Evolutionary conservation across 35 echinoderm and acorn worm species (phyloP), one percentile per base, ranked within the genome.

Genomic region (Apostichopus japonicus): DNA sequence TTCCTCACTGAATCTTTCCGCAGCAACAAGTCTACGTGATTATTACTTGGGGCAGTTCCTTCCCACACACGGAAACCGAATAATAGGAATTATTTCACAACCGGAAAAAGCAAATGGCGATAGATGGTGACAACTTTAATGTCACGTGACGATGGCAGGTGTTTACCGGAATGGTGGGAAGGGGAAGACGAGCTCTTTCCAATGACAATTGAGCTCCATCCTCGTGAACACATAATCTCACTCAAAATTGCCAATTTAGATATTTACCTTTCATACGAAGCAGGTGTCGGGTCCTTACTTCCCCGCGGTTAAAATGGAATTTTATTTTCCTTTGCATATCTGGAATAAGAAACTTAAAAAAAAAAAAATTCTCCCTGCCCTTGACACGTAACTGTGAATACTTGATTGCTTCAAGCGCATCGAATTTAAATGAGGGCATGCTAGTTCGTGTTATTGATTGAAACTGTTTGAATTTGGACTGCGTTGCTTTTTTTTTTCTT

Each of bases 341-440:
- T 23, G 14, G 54, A 57, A 22, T n/a, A 21, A 84, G 81, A 83
- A 54, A 83, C 44, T 44, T 8, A 61, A 61, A 61, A 61, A 10
- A 61, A 8, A 61, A 59, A 7, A 22, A 6, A 84, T 84, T 84
- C 57, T 57, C 16, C 6, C 7, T 84, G 81, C 54, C 81, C 81
- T 84, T 84, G 81, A 84, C 81, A 84, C 56, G 81, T 84, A 58
- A 84, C 54, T 57, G 56, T 84, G 81, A n/a, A 84, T 84, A 84
- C 51, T 84, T 84, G 56, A 22, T 57, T n/a, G 53, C 54, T 84
- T n/a, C 6, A 58, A 84, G 81, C 53, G 56, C 27, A 84, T 23
- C 51, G 56, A 55, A 22, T 84, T 62, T 84, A 58, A 84, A 57
- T 84, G 19, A 84, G 81, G 81, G 54, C 53, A 84, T 83, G 14